Conservation (phyloP, 2,113 vertebrate species). For the Sander lucioperca region DNA sequence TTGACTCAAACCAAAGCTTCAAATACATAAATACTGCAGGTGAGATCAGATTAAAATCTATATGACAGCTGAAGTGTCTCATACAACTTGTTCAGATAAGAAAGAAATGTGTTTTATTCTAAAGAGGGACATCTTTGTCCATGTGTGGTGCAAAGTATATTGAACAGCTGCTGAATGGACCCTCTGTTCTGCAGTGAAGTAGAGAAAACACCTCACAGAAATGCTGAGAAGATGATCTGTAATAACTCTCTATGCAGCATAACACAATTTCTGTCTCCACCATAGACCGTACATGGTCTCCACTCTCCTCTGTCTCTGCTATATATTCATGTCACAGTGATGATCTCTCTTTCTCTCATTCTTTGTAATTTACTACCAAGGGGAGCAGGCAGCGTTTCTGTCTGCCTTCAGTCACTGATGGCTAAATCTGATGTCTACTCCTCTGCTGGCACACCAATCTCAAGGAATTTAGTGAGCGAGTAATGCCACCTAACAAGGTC, state of each 20-base stretch:
- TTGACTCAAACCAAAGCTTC: too few relatives aligned
- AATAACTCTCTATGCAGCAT: constrained; percentile 4
- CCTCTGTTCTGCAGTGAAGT: not conserved
- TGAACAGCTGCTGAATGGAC: not conserved
- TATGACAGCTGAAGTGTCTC: not conserved
- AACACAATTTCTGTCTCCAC: not conserved
- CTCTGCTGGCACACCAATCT: constrained; percentile 9
- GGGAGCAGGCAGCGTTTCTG: not conserved
- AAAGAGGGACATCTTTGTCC: not conserved
- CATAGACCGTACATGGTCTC: not conserved
- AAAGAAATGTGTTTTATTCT: not conserved
- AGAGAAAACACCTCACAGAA: not conserved
- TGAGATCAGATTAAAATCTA: not conserved
- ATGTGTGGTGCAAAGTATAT: not conserved
- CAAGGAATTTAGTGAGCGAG: constrained; percentile 9
- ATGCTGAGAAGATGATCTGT: constrained; percentile 2
- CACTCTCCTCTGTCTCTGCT: constrained; percentile 2
- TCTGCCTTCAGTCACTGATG: constrained; percentile 40
- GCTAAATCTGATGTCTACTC: constrained; percentile 36
- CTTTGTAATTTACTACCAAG: constrained; percentile 27
- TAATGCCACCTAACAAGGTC: constrained; percentile 42
- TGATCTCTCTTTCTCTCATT: constrained; percentile 20
- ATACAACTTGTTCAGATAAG: not conserved
- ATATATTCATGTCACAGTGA: constrained; percentile 4
- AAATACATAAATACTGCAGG: not conserved